Conservation (phyloP, 2,797 vertebrate species). For the Characodon lateralis region DNA sequence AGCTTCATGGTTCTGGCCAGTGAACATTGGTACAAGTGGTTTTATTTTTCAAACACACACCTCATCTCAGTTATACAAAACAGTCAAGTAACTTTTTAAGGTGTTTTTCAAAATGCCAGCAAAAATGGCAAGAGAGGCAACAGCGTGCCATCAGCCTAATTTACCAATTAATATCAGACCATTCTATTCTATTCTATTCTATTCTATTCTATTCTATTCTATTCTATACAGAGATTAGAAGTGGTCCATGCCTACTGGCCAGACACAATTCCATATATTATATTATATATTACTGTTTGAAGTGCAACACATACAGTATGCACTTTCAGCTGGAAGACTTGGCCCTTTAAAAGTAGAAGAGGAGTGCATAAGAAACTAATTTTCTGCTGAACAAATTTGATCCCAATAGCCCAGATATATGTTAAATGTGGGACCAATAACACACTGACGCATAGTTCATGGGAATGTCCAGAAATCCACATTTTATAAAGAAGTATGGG, state of each 20-base stretch:
- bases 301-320: background rate
- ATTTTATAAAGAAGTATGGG: background rate
- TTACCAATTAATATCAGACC: background rate
- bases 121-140: background rate
- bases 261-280: no score
- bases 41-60: conserved; percentile 16
- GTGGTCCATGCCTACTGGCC: no score
- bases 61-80: conserved; percentile 24
- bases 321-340: background rate
- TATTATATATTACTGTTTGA: no score
- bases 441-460: no score
- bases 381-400: background rate
- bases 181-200: no score
- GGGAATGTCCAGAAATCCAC: background rate
- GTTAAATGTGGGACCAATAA: no score
- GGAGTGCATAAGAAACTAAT: background rate
- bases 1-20: conserved; percentile 25
- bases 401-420: background rate
- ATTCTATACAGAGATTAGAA: no score
- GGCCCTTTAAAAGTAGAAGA: background rate
- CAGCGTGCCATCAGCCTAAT: no score
- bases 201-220: no score
- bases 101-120: background rate
- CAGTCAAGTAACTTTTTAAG: background rate
- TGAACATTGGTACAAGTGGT: conserved; percentile 11